Evolutionary conservation across 2,797 vertebrate genomes (phyloP).

Genomic region (Glossophaga mutica): DNA sequence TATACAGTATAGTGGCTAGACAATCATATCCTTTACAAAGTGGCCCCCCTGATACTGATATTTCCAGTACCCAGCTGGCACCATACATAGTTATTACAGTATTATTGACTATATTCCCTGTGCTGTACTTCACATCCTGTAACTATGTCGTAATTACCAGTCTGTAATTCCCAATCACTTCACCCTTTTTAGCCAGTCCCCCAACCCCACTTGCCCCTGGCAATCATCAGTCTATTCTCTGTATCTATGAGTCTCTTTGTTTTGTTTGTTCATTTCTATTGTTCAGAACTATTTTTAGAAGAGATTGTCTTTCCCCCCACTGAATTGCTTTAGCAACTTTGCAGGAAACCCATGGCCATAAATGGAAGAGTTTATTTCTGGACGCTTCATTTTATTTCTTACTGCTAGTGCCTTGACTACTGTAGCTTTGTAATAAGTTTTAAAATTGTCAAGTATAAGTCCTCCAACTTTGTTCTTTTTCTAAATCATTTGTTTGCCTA

Average conservation of each 20-base stretch:
- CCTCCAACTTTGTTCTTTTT: background rate
- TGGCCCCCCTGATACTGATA: background rate
- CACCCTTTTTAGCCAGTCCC: background rate
- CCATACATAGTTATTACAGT: background rate
- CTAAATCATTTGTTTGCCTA: background rate
- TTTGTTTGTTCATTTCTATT: background rate
- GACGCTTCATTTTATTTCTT: background rate
- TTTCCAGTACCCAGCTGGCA: background rate
- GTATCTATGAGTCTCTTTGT: background rate
- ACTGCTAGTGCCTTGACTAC: background rate
- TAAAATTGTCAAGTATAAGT: background rate
- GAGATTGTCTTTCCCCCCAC: background rate
- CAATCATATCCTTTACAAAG: background rate
- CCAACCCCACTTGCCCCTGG: background rate
- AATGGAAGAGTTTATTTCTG: background rate
- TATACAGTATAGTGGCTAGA: background rate
- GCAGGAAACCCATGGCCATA: background rate
- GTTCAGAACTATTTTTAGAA: background rate
- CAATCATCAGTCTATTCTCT: background rate
- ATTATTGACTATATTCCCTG: background rate
- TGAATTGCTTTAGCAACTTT: background rate
- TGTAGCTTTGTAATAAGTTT: background rate
- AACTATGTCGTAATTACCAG: background rate
- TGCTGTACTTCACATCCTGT: background rate
- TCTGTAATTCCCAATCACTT: background rate